These are phyloP conservation scores for Macrobrachium nipponense DNA, from an alignment of 1,140 invertebrate genomes.

Conservation along the genomic window DNA sequence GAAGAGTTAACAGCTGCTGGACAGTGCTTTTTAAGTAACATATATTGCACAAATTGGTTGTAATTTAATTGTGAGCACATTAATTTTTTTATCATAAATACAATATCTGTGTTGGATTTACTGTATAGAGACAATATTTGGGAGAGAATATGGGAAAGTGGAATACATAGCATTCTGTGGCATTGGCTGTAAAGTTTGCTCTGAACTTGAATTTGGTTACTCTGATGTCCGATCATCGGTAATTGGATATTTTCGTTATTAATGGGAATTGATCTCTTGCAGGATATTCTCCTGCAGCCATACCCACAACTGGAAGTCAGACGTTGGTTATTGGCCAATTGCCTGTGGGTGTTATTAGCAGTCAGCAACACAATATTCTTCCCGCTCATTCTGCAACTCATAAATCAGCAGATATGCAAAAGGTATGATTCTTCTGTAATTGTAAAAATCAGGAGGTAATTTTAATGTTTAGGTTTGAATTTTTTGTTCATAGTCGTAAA, in stretches of 20 bases:
- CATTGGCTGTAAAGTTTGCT: too few species aligned
- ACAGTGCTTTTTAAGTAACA: too few species aligned
- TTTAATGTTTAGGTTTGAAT: too few species aligned
- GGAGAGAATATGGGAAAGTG: too few species aligned
- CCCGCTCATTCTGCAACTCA: slow-evolving; percentile 70
- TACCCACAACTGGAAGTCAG: slow-evolving; percentile 60
- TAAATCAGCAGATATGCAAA: slow-evolving; percentile 68
- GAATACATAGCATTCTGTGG: too few species aligned
- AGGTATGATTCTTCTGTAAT: slow-evolving; percentile 63
- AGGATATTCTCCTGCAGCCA: slow-evolving; percentile 59
- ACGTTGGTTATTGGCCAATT: slow-evolving; percentile 62
- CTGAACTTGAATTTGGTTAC: too few species aligned
- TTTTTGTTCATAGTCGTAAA: too few species aligned
- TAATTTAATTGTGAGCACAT: neutral
- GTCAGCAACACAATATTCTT: slow-evolving; percentile 75
- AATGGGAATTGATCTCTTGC: slow-evolving; percentile 16
- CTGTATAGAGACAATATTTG: too few species aligned
- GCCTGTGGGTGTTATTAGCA: slow-evolving; percentile 80
- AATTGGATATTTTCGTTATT: too few species aligned
- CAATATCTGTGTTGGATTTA: too few species aligned
- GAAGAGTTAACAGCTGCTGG: too few species aligned
- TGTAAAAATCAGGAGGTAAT: neutral
- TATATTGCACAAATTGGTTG: neutral
- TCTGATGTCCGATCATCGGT: too few species aligned
- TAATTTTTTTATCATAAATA: neutral